Conservation (phyloP, 2,888 invertebrate species). For the Tinea semifulvella region DNA sequence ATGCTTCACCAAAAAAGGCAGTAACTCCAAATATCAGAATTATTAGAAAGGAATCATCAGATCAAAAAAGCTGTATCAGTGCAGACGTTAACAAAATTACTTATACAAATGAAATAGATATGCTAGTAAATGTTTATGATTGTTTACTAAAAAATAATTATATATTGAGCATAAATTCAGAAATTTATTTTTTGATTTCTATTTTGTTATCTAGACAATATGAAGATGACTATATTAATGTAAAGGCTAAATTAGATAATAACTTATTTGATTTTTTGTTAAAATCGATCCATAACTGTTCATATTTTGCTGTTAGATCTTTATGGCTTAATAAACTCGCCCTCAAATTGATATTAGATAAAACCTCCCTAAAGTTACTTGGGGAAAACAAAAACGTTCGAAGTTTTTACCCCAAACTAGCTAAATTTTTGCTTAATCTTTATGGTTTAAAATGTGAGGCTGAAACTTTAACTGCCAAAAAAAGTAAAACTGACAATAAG, state of each 20-base stretch:
- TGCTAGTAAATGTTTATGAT: constrained; percentile 66
- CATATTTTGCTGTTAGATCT: constrained; percentile 78
- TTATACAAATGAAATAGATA: constrained; percentile 59
- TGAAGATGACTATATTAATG: constrained; percentile 35
- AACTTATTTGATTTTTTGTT: constrained; percentile 37
- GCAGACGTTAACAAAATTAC: constrained; percentile 53
- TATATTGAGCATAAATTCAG: constrained; percentile 71
- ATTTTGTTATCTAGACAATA: constrained; percentile 65
- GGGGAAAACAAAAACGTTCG: constrained; percentile 73
- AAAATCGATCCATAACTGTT: constrained; percentile 71
- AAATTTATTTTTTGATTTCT: constrained; percentile 75
- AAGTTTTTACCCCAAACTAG: constrained; percentile 65
- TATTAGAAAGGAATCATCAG: constrained; percentile 33
- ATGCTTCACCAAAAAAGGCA: constrained; percentile 30
- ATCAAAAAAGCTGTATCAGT: constrained; percentile 35
- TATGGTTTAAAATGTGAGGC: constrained; percentile 48
- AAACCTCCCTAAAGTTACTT: constrained; percentile 71
- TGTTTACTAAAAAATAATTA: constrained; percentile 67
- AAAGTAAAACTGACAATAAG: constrained; percentile 21
- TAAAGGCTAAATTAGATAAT: constrained; percentile 22
- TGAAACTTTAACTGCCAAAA: constrained; percentile 24
- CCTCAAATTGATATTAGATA: constrained; percentile 67
- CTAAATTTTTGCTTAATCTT: constrained; percentile 45
- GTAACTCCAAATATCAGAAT: constrained; percentile 41
- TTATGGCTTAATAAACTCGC: constrained; percentile 67